Evolutionary conservation across 2,888 invertebrate species (phyloP), one percentile per base, ranked within the genome.

Genomic region (Watsonalla cultraria): DNA sequence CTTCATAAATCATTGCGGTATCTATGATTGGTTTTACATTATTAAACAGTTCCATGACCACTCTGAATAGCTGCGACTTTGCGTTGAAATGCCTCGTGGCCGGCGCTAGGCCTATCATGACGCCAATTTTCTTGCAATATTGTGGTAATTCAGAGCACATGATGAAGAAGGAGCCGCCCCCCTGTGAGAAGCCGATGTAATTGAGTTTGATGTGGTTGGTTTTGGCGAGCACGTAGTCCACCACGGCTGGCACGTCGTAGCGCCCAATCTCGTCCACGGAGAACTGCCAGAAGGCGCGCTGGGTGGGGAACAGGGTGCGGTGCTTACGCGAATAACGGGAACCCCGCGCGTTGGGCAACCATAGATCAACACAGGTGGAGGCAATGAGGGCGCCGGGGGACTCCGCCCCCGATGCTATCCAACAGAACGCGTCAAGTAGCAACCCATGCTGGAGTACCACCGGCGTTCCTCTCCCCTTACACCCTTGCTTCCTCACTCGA

Each of bases 211-310:
- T 58, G 0, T 61, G 57, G 2, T 65, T 63, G 0, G 86, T 84
- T 5, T 74, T 57, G 0, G 74, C 56, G 7, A 87, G 55, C 1
- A 87, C 75, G 45, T 82, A 80, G 51, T 87, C 84, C 0, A 85
- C 70, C 46, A 77, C 74, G 0, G 95, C 94, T 0, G 97, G 96
- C 0, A 97, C 67, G 75, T 98, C 98, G 65, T 91, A 93, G 24
- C 84, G 74, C 0, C 94, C 96, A 72, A 96, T 95, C 72, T 96
- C 94, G 69, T 97, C 95, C 86, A 94, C 95, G 54, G 94, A 94
- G 65, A 93, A 94, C 45, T 92, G 72, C 94, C 94, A 94, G 70
- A 90, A 94, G 42, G 42, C 42, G 11, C 42, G 42, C 9, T 11
- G 11, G 0, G 42, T 11, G 9, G 7, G 42, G 11, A 11, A 57